Base-by-base conservation (phyloP, 2,113 vertebrate genomes). In the Numida meleagris region DNA sequence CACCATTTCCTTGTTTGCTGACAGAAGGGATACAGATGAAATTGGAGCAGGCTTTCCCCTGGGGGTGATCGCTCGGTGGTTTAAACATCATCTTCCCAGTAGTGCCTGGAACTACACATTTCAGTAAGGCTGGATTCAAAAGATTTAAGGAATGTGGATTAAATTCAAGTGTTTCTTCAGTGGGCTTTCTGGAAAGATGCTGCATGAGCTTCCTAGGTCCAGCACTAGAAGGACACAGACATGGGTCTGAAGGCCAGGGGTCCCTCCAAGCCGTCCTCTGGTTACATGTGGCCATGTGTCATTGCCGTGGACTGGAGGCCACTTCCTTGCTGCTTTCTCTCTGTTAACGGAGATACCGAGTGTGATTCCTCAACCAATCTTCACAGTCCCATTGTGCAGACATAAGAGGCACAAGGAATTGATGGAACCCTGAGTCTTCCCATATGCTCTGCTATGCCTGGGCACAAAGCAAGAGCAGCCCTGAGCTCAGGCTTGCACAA, bases 401-500 rank as follows among this genome's bases (percentile, higher is more conserved):
- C 13, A 1, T 5, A 31, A 48, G 59, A 74, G 7, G 21, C n/a
- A 5, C 61, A 27, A 57, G 33, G 45, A 62, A 53, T 23, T 0
- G 2, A 14, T 9, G 31, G 21, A 57, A 79, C 23, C 55, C n/a
- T 5, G 14, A 82, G 36, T 10, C n/a, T 21, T 62, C 62, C 55
- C 75, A 8, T 17, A 0, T 2, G 14, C 14, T 24, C 8, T 4
- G 8, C 58, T 7, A 72, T 6, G 12, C 48, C 38, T n/a, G 77
- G 72, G 55, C 83, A 17, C 0, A 2, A 55, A 24, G 13, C 13
- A n/a, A n/a, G 55, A 66, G 29, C 53, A 81, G 9, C 6, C 43
- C n/a, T 4, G 3, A 8, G 11, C 0, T 40, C 34, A 0, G 68
- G 27, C 34, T 36, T 21, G 63, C 19, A 63, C 42, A 58, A 24